Evolutionary conservation across 2,113 vertebrate genomes (phyloP), one percentile per base, ranked within the genome.

Genomic region (Leptodactylus fuscus): DNA sequence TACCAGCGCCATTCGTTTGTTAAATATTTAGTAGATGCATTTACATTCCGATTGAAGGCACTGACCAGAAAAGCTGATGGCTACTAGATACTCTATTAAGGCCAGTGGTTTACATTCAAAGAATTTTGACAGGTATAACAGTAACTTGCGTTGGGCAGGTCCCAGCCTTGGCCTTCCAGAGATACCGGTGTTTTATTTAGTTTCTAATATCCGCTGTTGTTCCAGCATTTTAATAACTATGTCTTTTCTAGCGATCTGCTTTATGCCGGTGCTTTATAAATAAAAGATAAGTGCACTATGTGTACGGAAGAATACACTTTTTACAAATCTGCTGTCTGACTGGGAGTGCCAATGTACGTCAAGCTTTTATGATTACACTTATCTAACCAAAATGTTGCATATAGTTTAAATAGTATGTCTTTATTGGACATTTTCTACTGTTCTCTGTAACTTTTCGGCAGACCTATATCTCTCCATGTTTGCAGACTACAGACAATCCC

Each of bases 1-100:
- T 81, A 70, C 60, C 27, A 27, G 44, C 6, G 27, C 48, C 16
- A 34, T 67, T 29, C 12, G 48, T 67, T 34, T 36, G 11, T 67
- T 81, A 67, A 81, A 81, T 81, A 81, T 81, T 69, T 70, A 81
- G 27, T 34, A 81, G 60, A 22, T 53, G 49, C 60, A 69, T 81
- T 69, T 81, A 48, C 62, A 70, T 81, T 81, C 24, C 44, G 51
- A 70, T 36, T 81, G 60, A 81, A 81, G 41, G 46, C 44, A 38
- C 32, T 81, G 80, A 81, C 41, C 79, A 69, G 79, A 81, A 67
- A 81, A 67, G 36, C 75, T 36, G 49, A 12, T 20, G 38, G 20
- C 13, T 4, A n/a, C 1, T 36, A 20, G 73, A 49, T 20, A 6
- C 24, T 29, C 44, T 51, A 32, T 76, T 51, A 76, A 51, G 3